Conservation (phyloP, 2,797 vertebrate species). For the Sebastes oblongus region DNA sequence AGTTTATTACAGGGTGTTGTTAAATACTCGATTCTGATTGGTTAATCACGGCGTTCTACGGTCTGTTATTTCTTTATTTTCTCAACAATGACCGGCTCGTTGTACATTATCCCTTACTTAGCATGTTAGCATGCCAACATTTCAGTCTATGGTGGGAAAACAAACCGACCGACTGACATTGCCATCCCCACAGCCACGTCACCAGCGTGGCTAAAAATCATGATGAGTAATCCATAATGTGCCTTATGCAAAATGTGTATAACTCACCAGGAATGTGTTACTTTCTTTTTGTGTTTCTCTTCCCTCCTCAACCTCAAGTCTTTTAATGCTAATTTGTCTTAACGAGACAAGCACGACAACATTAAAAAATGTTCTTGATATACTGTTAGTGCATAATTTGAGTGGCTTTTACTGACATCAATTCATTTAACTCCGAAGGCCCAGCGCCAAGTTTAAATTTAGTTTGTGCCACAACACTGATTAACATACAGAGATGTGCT, state of each 20-base stretch:
- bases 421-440: conserved; percentile 34
- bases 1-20: too few relatives aligned
- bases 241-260: neutral
- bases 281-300: neutral
- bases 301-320: neutral
- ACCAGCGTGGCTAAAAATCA: neutral
- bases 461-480: conserved; percentile 34
- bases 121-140: neutral
- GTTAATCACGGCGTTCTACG: too few relatives aligned
- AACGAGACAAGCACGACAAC: neutral
- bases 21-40: too few relatives aligned
- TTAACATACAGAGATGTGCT: conserved; percentile 40
- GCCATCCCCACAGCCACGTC: neutral
- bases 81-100: too few relatives aligned
- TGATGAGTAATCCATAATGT: neutral
- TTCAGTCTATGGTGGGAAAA: neutral
- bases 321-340: neutral
- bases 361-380: conserved; percentile 15
- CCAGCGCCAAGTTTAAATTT: conserved; percentile 50
- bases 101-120: too few relatives aligned
- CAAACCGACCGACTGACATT: neutral
- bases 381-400: conserved; percentile 35
- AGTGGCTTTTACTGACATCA: conserved; percentile 43
- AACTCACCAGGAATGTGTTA: neutral
- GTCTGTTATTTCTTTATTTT: too few relatives aligned